Evolutionary conservation across 1,140 invertebrate genomes (phyloP), one percentile per base, ranked within the genome.

Genomic region (Pararge aegeria): DNA sequence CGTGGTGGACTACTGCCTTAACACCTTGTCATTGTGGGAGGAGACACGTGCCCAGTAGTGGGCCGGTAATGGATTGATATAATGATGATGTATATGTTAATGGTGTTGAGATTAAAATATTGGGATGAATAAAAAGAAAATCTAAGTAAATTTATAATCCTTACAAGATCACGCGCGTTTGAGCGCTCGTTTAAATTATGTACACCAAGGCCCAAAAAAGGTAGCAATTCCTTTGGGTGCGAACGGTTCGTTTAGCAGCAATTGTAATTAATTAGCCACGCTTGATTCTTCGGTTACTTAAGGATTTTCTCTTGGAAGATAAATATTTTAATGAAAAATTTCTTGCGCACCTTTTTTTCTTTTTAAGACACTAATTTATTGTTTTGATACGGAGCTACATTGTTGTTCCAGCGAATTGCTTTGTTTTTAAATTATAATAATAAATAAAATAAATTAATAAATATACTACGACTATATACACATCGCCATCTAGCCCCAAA

Each of bases 201-300:
- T 42, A 42, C 49, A 64, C 20, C 6, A 52, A 13, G 58, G 55
- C 55, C 53, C 16, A 46, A 55, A 69, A 67, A 70, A 64, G 52
- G 18, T 51, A 54, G 42, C 16, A 46, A 46, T 46, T 68, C 67
- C 63, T 65, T 70, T 61, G 21, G 64, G 68, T 61, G 52, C 62
- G 34, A 48, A 66, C 61, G 73, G 65, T 68, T 78, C 70, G 73
- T 72, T 74, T 64, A 75, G 38, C 66, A 62, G 56, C 64, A 64
- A 72, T 73, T 67, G 70, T 63, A 74, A 78, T 78, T 78, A 78
- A 78, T 74, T 78, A 72, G 60, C 58, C 50, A 27, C 50, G 50
- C 29, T 49, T 7, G 19, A 46, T 55, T 40, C 62, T n/a, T 44
- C 49, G 16, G 44, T 15, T 49, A 63, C 55, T 59, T 61, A 29